Evolutionary conservation across 2,888 invertebrate genomes (phyloP).

Genomic region (Rhingia rostrata): DNA sequence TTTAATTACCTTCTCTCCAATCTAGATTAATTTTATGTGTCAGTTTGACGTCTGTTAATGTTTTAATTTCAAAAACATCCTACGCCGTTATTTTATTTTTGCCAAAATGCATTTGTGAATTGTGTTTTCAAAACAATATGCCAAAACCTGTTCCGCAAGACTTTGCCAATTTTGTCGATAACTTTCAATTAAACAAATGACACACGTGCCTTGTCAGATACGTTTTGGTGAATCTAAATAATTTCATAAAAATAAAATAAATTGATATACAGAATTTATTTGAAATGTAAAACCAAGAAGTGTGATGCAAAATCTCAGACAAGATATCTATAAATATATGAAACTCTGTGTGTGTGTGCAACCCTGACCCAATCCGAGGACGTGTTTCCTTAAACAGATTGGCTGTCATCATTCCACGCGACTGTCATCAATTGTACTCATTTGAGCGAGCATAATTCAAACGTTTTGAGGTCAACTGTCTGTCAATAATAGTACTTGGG

Average conservation of each 20-base stretch:
- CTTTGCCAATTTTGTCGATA: constrained; percentile 1
- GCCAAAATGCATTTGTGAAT: not conserved
- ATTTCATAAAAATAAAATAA: constrained; percentile 1
- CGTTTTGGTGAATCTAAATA: constrained; percentile 34
- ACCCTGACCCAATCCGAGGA: constrained; percentile 20
- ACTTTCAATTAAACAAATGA: not conserved
- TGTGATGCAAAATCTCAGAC: not conserved
- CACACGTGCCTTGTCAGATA: constrained; percentile 17
- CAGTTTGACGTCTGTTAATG: constrained; percentile 25
- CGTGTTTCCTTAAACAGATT: constrained; percentile 17
- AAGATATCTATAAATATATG: too few relatives aligned
- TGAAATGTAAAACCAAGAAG: not conserved
- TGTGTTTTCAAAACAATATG: not conserved
- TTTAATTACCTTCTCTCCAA: not conserved
- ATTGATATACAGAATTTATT: not conserved
- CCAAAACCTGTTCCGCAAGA: constrained; percentile 12
- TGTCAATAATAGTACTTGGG: constrained; percentile 23
- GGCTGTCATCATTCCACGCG: constrained; percentile 12
- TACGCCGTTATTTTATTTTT: constrained; percentile 27
- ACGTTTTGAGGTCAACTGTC: constrained; percentile 46
- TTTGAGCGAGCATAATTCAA: not conserved
- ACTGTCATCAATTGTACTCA: constrained; percentile 23
- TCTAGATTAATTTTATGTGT: constrained; percentile 1
- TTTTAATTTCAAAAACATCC: constrained; percentile 5
- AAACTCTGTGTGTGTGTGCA: not conserved